Base-by-base conservation (phyloP, 2,888 invertebrate genomes). In the Ditylenchus weischeri region DNA sequence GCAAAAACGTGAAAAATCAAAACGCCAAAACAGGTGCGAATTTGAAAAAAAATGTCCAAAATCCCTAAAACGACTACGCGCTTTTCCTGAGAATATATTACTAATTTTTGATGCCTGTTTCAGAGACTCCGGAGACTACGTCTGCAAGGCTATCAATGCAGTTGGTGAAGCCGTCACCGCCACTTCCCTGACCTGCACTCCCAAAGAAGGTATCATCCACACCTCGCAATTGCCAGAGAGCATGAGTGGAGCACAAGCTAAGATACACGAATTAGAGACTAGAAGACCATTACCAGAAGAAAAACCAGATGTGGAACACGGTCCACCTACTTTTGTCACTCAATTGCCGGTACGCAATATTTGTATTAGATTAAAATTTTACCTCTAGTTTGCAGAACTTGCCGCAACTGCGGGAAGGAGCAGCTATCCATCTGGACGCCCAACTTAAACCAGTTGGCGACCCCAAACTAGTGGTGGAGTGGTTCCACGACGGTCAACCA, bases 381-480 rank as follows among this genome's bases (percentile, higher is more conserved):
- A 61, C n/a, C n/a, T 51, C 5, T 18, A 19, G 48, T 64, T n/a
- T 50, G 48, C 57, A 76, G 62, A 71, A 71, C 43, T 88, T 92
- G 13, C 89, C 90, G 3, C 90, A 90, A 84, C 85, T 96, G 69
- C 90, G 90, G 64, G 96, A 98, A 86, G 93, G 94, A 48, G 93
- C 94, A 84, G 91, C 92, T 78, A 93, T 92, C 76, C 94, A 96
- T 84, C 93, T 94, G 84, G 96, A 95, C 85, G 93, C 93, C 38
- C 89, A 92, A 79, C 88, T 96, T 62, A 90, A 91, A 35, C 98
- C 98, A 0, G 89, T 93, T 35, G 91, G 91, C 69, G 96, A 96
- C 86, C 94, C 95, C 15, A 69, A 72, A 38, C 68, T 81, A 65
- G 72, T 73, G 62, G 76, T 83, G 64, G 83, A 83, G 61, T 83